Percentiles rank a stretch among this genome's conserved stretches.
Evolutionary conservation across 2,888 invertebrate species (phyloP).

Genomic region (Suillia variegata): DNA sequence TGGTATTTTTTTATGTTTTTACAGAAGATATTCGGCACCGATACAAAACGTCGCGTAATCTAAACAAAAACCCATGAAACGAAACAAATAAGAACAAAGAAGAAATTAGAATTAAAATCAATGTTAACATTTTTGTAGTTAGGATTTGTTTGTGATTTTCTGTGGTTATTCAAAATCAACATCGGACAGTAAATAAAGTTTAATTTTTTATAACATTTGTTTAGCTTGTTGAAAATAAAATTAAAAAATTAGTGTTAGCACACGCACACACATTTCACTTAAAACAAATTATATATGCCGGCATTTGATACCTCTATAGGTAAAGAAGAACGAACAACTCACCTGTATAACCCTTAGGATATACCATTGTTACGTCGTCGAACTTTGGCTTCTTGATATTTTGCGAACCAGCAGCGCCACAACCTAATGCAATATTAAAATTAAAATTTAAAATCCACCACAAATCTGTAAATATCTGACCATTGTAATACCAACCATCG

Average conservation of each 20-base stretch:
- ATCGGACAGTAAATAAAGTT: too few species aligned
- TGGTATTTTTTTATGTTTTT: constrained; percentile 45
- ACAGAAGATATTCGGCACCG: constrained; percentile 62
- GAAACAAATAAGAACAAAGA: constrained; percentile 55
- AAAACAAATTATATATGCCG: background rate
- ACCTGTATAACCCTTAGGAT: constrained; percentile 84
- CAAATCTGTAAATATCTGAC: too few species aligned
- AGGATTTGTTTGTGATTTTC: background rate
- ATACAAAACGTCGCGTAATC: constrained; percentile 63
- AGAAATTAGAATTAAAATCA: constrained; percentile 38
- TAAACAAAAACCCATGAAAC: constrained; percentile 59
- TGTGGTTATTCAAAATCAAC: too few species aligned
- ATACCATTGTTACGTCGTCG: constrained; percentile 69
- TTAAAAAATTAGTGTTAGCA: constrained; percentile 51
- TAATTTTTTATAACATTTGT: background rate
- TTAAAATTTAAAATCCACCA: too few species aligned
- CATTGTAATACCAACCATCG: constrained; percentile 76
- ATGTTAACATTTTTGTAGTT: constrained; percentile 29
- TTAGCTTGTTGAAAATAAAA: background rate
- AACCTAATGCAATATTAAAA: constrained; percentile 69
- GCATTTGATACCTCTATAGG: constrained; percentile 11
- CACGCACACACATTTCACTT: constrained; percentile 57
- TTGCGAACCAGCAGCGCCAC: constrained; percentile 66
- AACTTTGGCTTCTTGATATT: constrained; percentile 80
- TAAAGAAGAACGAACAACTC: constrained; percentile 32